Base-by-base conservation (phyloP, 2,797 vertebrate genomes). In the Anableps anableps region DNA sequence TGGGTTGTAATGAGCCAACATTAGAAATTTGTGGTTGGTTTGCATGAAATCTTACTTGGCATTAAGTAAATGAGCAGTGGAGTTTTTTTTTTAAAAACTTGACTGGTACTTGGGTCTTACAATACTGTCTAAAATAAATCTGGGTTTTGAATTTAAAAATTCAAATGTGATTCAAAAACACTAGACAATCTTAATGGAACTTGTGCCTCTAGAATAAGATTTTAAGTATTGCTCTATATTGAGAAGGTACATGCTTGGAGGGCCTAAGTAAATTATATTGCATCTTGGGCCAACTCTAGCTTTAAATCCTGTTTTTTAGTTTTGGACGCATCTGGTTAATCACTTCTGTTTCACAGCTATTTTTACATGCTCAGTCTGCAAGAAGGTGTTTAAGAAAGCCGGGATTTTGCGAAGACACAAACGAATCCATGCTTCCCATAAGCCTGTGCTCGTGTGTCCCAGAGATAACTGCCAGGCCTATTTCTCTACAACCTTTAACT, bases 401-500 rank as follows among this genome's bases (percentile, higher is more conserved):
- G 92, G 88, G 0, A 34, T 91, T 17, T 88, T 97, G 83, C 91
- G 94, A 31, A 78, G 86, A 36, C 96, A 97, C 94, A 96, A 93
- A 78, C 89, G 89, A 5, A 86, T 74, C 29, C 96, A 97, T 6
- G 86, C 92, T 0, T 88, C 90, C 64, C 94, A 95, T 74, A 96
- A 94, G 55, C 93, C 95, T 0, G 93, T 93, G 55, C 87, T 96
- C 87, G 77, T 93, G 9, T 97, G 96, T 76, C 96, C 96, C 13
- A 92, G 87, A 1, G 77, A 93, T 0, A 89, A 94, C 85, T 97
- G 96, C 87, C 85, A 94, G 87, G 93, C 95, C 1, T 95, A 94
- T 53, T 97, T 97, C 87, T 94, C 95, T 36, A 96, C 96, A 0
- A 95, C 96, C 83, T 97, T 97, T 77, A 97, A 97, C 91, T 88